A percentile compares a stretch with the other conserved stretches of the same genome.
Conservation (phyloP, 2,113 vertebrate species). For the Psophia crepitans region DNA sequence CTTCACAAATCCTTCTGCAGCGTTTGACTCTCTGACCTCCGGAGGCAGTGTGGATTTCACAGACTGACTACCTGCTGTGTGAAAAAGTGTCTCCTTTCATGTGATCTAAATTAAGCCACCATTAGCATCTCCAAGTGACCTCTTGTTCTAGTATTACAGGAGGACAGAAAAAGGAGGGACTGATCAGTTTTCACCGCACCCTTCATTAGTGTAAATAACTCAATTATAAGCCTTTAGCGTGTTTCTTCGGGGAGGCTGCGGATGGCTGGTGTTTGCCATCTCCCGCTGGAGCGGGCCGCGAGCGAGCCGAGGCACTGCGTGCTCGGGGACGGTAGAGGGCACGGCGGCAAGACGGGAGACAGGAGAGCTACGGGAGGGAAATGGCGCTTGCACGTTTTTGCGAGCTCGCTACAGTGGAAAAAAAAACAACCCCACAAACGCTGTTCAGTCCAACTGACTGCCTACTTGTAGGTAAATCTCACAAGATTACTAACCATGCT, state of each 20-base stretch:
- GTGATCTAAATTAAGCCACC: constrained; percentile 66
- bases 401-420: neutral
- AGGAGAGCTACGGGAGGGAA: neutral
- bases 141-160: constrained; percentile 58
- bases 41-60: constrained; percentile 60
- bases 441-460: neutral
- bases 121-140: constrained; percentile 64
- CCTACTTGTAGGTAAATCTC: constrained; percentile 6
- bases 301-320: neutral
- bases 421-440: neutral
- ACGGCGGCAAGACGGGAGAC: neutral
- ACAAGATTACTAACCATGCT: constrained; percentile 20
- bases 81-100: constrained; percentile 58
- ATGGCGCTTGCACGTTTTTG: neutral
- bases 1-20: constrained; percentile 21
- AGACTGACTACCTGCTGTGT: constrained; percentile 56
- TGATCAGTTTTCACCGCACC: constrained; percentile 38
- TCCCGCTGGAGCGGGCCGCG: rapidly evolving
- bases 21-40: constrained; percentile 38
- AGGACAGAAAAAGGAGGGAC: constrained; percentile 45
- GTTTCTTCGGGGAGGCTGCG: neutral
- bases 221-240: constrained; percentile 4
- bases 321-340: neutral
- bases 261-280: neutral
- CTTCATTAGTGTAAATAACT: constrained; percentile 55